These are phyloP conservation scores for Ophion ventricosus DNA, from an alignment of 2,888 invertebrate genomes.

Conservation along the genomic window DNA sequence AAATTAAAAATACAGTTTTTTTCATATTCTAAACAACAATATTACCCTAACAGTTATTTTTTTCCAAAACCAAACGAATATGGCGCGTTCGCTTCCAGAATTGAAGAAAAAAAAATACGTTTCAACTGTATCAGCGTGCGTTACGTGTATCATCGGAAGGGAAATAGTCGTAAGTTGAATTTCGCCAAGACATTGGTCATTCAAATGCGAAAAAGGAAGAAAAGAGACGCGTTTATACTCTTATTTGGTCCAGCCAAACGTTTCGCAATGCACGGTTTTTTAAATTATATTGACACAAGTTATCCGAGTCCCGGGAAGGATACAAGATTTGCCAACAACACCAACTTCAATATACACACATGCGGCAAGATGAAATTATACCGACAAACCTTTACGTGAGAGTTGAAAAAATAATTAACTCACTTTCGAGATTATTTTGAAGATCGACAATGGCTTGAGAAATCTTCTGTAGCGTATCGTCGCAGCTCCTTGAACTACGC, in stretches of 20 bases:
- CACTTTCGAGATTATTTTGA: constrained; percentile 91
- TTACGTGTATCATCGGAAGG: constrained; percentile 6
- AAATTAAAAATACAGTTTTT: too few species aligned
- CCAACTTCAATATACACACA: constrained; percentile 3
- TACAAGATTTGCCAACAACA: neutral
- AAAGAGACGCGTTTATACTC: constrained; percentile 22
- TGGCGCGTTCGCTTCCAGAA: neutral
- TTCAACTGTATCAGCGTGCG: neutral
- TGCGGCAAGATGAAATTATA: neutral
- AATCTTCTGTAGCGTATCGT: constrained; percentile 93
- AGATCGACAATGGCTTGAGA: constrained; percentile 89
- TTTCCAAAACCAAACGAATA: neutral
- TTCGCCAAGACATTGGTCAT: constrained; percentile 26
- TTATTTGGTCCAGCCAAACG: constrained; percentile 67
- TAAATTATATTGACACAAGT: constrained; percentile 52
- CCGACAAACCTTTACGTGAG: too few species aligned
- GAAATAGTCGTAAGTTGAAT: constrained; percentile 36
- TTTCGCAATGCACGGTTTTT: constrained; percentile 38
- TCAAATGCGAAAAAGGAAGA: constrained; percentile 16
- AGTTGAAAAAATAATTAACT: constrained; percentile 38
- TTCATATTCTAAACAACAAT: too few species aligned
- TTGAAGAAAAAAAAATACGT: neutral
- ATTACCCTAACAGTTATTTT: too few species aligned
- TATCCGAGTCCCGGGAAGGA: constrained; percentile 37
- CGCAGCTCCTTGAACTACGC: constrained; percentile 91